Evolutionary conservation across 2,113 vertebrate genomes (phyloP), one percentile per base, ranked within the genome.

Genomic region (Jacana jacana): DNA sequence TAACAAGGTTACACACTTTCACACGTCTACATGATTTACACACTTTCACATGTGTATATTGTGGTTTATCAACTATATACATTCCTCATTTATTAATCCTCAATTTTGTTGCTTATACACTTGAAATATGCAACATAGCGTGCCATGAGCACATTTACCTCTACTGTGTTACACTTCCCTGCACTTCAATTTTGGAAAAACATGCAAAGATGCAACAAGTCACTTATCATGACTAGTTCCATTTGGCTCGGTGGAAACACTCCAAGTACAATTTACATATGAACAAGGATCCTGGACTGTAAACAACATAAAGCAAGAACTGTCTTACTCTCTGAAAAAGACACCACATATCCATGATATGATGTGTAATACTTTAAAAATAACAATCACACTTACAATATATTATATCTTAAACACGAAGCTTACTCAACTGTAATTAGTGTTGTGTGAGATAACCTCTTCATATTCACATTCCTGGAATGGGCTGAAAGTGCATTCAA

Each of bases 361-460:
- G 83, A 92, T 81, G 86, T 68, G 55, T 1, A 15, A 81, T 60
- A 84, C 49, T 91, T 93, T 40, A 70, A 88, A 96, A 79, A 68
- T 84, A 95, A 93, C 92, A 94, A 79, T 52, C 88, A 96, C 93
- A 91, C 77, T 96, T 91, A 96, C 30, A 95, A 95, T 66, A 86
- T 70, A 96, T 77, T 92, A 78, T 58, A 96, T 37, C 96, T 96
- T 64, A 93, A 97, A 96, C 17, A 14, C 12, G 81, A 96, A 94
- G 96, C 80, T 96, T 96, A 97, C 96, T 97, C 95, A 96, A 96
- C 95, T 96, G 95, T 93, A 96, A 97, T 95, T 95, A 96, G 93
- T 95, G 96, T 12, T 96, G 95, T 97, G 90, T 96, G 95, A 96
- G 96, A 96, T 95, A 95, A 96, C 93, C 87, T 97, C 96, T 97